These are phyloP conservation scores for Synergus umbraculus DNA, from an alignment of 2,888 invertebrate genomes.

Conservation along the genomic window DNA sequence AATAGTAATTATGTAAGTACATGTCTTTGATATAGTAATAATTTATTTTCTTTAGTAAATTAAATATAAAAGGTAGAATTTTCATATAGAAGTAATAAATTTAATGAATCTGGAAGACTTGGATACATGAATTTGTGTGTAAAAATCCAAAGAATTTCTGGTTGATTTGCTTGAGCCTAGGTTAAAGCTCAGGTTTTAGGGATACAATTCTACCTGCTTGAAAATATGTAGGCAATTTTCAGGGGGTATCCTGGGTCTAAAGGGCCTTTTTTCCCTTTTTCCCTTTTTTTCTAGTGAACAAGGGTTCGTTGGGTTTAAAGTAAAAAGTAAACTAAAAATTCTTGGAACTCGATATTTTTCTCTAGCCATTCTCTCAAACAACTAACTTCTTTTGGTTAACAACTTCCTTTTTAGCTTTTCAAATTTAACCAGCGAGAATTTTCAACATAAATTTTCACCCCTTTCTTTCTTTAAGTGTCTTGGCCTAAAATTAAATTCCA, in stretches of 20 bases:
- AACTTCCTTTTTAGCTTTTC: background rate
- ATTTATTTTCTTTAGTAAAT: too few relatives aligned
- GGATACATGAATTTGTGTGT: constrained; percentile 30
- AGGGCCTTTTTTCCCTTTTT: constrained; percentile 41
- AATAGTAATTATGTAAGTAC: too few relatives aligned
- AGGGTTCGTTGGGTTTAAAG: background rate
- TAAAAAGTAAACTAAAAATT: constrained; percentile 2
- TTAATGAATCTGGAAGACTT: background rate
- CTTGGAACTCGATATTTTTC: background rate
- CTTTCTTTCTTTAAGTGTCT: background rate
- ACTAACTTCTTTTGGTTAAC: background rate
- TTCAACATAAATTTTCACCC: background rate
- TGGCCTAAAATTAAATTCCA: too few relatives aligned
- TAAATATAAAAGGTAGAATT: too few relatives aligned
- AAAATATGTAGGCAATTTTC: too few relatives aligned
- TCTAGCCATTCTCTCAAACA: background rate
- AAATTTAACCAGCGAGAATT: constrained; percentile 3
- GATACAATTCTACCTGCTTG: constrained; percentile 52
- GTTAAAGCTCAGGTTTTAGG: constrained; percentile 70
- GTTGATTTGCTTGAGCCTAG: constrained; percentile 62
- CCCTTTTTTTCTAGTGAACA: background rate
- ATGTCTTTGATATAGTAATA: too few relatives aligned
- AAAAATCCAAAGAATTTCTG: constrained; percentile 50
- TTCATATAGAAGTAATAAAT: background rate
- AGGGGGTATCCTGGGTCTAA: constrained; percentile 45